Percentiles rank a stretch among this genome's conserved stretches.
phyloP scores from a whole-genome alignment of 23 tunicate genomes.

The Corella eumyota region DNA sequence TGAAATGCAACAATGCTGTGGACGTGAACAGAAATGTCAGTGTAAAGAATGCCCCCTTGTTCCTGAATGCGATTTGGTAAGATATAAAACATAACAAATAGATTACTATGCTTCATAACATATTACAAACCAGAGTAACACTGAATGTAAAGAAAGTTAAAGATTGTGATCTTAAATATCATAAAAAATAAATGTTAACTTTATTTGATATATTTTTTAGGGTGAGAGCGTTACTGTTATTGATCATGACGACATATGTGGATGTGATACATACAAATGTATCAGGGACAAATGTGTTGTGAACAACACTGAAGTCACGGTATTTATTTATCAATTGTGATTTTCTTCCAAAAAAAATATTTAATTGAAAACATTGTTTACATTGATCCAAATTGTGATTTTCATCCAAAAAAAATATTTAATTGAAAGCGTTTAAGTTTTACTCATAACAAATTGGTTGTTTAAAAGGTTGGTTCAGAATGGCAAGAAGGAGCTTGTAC shows the following conservation, averaged over 20 bases:
- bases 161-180: background rate
- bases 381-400: no score
- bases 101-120: no score
- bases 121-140: no score
- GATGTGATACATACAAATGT: constrained; percentile 6
- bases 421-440: no score
- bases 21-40: constrained; percentile 5
- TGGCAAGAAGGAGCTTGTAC: background rate
- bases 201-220: background rate
- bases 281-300: background rate
- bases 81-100: no score
- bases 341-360: background rate
- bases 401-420: background rate
- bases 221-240: constrained; percentile 1
- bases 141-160: background rate
- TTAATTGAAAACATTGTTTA: no score
- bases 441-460: no score
- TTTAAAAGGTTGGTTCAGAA: constrained; percentile 1
- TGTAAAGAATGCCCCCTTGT: constrained; percentile 2
- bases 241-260: background rate
- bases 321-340: no score
- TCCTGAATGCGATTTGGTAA: constrained; percentile 8
- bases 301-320: constrained; percentile 3
- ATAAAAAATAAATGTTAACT: background rate
- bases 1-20: constrained; percentile 4